A percentile compares a stretch with the other conserved stretches of the same genome.
These are phyloP conservation scores for Lepilemur ruficaudatus DNA, from an alignment of 2,797 vertebrate genomes.

Conservation along the genomic window DNA sequence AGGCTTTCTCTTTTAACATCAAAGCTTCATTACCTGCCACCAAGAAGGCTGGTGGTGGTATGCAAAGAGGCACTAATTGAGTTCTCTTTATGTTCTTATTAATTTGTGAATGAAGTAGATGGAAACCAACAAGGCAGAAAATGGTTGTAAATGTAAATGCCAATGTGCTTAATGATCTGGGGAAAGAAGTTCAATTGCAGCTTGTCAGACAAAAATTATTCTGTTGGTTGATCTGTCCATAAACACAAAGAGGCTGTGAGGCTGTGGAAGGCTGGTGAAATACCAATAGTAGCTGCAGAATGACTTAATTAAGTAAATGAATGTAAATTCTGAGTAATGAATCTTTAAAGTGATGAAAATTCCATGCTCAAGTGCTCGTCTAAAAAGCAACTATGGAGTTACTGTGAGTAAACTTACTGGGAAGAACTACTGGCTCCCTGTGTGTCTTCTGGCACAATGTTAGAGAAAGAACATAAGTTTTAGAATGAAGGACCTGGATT, in stretches of 20 bases:
- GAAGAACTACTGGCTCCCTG: not conserved
- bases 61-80: slow-evolving; percentile 37
- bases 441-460: not conserved
- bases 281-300: not conserved
- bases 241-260: not conserved
- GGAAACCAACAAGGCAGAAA: slow-evolving; percentile 73
- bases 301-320: slow-evolving; percentile 20
- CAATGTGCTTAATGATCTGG: slow-evolving; percentile 60
- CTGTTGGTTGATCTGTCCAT: slow-evolving; percentile 2
- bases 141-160: slow-evolving; percentile 65
- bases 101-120: slow-evolving; percentile 64
- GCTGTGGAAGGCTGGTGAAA: not conserved
- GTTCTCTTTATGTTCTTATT: slow-evolving; percentile 51
- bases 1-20: not conserved
- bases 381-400: not conserved
- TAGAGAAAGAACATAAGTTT: not conserved
- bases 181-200: slow-evolving; percentile 56
- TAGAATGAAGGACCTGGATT: not conserved
- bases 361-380: not conserved
- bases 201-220: slow-evolving; percentile 39
- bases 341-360: not conserved
- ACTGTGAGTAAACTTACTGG: not conserved
- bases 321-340: not conserved
- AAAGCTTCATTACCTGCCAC: slow-evolving; percentile 8
- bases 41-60: not conserved